Base-by-base conservation (phyloP, 2,797 vertebrate genomes). In the Ciconia nigra region DNA sequence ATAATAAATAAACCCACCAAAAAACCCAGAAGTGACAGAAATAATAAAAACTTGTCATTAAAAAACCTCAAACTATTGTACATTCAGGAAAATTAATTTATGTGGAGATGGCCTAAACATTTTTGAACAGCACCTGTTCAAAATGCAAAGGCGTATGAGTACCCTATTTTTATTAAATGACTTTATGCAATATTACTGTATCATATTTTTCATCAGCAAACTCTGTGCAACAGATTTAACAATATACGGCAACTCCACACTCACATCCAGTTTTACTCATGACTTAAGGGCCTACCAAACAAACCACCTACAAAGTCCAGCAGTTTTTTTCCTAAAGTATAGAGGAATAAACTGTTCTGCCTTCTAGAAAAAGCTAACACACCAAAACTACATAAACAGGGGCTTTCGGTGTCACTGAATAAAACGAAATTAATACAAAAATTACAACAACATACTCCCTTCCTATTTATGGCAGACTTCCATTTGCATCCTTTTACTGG, bases 1-100 rank as follows among this genome's bases (percentile, higher is more conserved):
- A 90, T 20, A 92, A 85, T 41, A 81, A 93, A 81, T 25, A 89
- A 93, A 70, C 3, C 3, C n/a, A 57, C 26, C 9, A 26, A 37
- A 58, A 55, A 39, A 39, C 1, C 7, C 24, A 24, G 31, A 79
- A 92, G 29, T 49, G 61, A 61, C 29, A 93, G 63, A 95, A 96
- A 82, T 80, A 84, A 87, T 58, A 70, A 84, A 83, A 90, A 55
- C 28, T 51, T 19, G 29, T 7, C 25, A 81, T 86, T 85, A 69
- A 71, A 90, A 91, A 69, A 5, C 0, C 7, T 29, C 12, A 15
- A 94, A 61, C 19, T 49, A 65, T 57, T 78, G 51, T 82, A 81
- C n/a, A 52, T 76, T 67, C 25, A 83, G 29, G 65, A 81, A 89
- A 88, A 94, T 61, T 88, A 92, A 88, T 96, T 96, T 90, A 59